Evolutionary conservation across 2,888 invertebrate genomes (phyloP), one percentile per base, ranked within the genome.

Genomic region (Beris chalybata): DNA sequence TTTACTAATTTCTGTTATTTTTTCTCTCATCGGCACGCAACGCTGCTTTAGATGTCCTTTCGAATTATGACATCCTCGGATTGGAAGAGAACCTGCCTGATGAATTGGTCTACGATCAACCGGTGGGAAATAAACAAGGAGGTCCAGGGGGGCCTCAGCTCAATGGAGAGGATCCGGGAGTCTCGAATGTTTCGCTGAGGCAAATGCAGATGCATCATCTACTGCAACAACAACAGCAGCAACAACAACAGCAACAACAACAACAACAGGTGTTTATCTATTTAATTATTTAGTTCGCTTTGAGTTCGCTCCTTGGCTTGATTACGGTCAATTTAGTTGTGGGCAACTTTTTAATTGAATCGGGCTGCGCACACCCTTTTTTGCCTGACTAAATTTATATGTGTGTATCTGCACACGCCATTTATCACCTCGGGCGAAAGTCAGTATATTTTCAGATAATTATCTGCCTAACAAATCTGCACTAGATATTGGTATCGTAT

Each of bases 11-110:
- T 48, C 12, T 48, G 22, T 12, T 22, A 22, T 22, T 22, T 48
- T 48, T 15, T 22, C 38, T 38, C 38, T 38, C 38, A 32, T 38
- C 48, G 48, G 48, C 11, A 15, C 12, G 15, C 22, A 57, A 4
- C 45, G 4, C 11, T 44, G 52, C 30, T 69, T 67, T 64, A 89
- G 92, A 91, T 86, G 88, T 90, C 80, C 87, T 90, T 80, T 89
- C 91, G 73, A 91, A 90, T 83, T 87, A 89, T 79, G 90, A 91
- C 78, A 91, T 92, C 87, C 90, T 91, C 80, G 92, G 92, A 83
- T 85, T 95, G 81, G 95, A 95, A 82, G 93, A 93, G 82, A 91
- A 93, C 82, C 87, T 95, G 74, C 95, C 95, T 54, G 94, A 95
- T 83, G 95, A 95, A 82, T 84, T 95, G 72, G 90, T 93, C 81